Evolutionary conservation across 2,113 vertebrate genomes (phyloP).

Genomic region (Alosa alosa): DNA sequence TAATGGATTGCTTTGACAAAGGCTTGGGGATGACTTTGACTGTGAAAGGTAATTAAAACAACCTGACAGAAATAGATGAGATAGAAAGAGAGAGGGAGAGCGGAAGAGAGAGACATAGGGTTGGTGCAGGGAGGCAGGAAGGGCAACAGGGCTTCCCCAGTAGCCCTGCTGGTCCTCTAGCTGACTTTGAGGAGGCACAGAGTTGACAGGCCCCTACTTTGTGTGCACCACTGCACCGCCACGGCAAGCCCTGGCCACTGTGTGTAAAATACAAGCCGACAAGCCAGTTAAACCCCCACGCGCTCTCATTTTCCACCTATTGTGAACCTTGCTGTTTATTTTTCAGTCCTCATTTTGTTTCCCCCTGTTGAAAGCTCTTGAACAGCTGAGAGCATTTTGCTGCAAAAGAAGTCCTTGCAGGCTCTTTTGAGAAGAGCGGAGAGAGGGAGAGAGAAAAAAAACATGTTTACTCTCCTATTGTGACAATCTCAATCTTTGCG

Average conservation of each 20-base stretch:
- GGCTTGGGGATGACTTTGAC: conserved; percentile 27
- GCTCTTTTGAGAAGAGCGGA: background rate
- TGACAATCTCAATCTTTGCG: conserved; percentile 51
- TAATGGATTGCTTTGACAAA: conserved; percentile 13
- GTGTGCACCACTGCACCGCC: background rate
- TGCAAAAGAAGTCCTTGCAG: background rate
- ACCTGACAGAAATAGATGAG: conserved; percentile 22
- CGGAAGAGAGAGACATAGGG: background rate
- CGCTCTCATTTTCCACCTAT: background rate
- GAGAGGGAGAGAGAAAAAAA: background rate
- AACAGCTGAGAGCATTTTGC: conserved; percentile 17
- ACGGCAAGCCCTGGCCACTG: background rate
- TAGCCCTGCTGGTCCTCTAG: conserved; percentile 6
- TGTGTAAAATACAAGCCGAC: background rate
- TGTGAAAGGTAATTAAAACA: conserved; percentile 42
- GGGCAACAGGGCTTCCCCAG: background rate
- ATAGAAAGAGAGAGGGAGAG: background rate
- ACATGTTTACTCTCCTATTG: conserved; percentile 50
- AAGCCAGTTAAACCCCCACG: conserved; percentile 16
- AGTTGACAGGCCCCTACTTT: conserved; percentile 20
- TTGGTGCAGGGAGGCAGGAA: background rate
- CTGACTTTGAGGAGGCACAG: background rate
- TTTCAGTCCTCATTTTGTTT: background rate
- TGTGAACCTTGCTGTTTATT: conserved; percentile 16
- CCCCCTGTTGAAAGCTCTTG: background rate